Evolutionary conservation across 2,888 invertebrate species (phyloP).

Genomic region (Scrobipalpa atriplicella): DNA sequence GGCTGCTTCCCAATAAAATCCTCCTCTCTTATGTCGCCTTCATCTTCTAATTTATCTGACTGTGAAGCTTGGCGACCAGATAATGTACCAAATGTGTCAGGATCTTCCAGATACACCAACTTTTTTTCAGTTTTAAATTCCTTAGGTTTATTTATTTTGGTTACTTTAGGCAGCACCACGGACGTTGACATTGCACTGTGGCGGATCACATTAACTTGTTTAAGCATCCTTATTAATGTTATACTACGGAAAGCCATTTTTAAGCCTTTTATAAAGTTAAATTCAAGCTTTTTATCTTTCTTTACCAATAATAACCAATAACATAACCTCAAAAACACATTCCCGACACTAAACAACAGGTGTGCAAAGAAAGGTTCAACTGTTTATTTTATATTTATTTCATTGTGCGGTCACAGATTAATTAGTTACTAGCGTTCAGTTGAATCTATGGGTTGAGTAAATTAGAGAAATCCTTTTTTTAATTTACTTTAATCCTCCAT

Average conservation of each 20-base stretch:
- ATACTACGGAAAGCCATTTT: conserved; percentile 58
- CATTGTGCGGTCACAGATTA: too few species aligned
- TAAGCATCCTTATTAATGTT: conserved; percentile 50
- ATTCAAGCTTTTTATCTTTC: background rate
- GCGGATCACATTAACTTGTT: conserved; percentile 42
- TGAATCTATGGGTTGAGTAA: too few species aligned
- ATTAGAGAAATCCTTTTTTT: too few species aligned
- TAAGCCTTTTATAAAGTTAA: background rate
- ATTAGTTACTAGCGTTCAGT: too few species aligned
- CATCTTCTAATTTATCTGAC: conserved; percentile 64
- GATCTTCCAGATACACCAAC: conserved; percentile 69
- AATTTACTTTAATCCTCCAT: too few species aligned
- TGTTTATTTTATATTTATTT: too few species aligned
- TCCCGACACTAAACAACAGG: too few species aligned
- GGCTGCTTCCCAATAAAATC: conserved; percentile 79
- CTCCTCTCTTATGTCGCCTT: conserved; percentile 84
- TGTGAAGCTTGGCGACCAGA: conserved; percentile 46
- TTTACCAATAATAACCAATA: too few species aligned
- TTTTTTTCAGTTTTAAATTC: conserved; percentile 62
- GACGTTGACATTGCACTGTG: conserved; percentile 47
- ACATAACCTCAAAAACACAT: background rate
- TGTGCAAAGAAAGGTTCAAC: too few species aligned
- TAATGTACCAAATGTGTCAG: conserved; percentile 83
- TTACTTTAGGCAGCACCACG: conserved; percentile 38
- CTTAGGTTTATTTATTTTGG: conserved; percentile 45